phyloP scores from a whole-genome alignment of 1,140 invertebrate genomes.

The Drosophila punjabiensis region DNA sequence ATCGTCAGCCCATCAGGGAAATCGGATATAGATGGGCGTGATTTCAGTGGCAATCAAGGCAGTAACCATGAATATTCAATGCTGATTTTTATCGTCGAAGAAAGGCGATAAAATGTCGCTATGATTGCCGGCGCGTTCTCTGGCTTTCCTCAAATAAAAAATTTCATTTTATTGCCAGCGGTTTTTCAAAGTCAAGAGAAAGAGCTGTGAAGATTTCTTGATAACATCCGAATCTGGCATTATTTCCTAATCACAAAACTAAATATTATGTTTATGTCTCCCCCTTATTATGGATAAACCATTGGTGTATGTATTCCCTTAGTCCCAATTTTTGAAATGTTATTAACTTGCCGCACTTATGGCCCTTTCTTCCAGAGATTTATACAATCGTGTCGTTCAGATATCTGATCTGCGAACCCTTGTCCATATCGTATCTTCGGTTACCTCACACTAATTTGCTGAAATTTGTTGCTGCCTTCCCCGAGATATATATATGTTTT shows the following conservation, averaged over 20 bases:
- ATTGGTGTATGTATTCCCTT: not conserved
- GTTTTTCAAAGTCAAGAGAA: not conserved
- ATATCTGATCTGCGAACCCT: conserved; percentile 34
- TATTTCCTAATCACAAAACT: not conserved
- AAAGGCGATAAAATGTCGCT: not conserved
- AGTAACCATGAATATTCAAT: conserved; percentile 27
- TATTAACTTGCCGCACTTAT: conserved; percentile 9
- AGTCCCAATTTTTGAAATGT: not conserved
- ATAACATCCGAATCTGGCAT: not conserved
- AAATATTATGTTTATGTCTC: not conserved
- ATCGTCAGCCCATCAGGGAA: conserved; percentile 1
- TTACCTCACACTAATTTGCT: conserved; percentile 41
- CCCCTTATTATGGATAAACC: not conserved
- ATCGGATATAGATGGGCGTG: conserved; percentile 12
- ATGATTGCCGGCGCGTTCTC: not conserved
- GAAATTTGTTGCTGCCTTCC: conserved; percentile 30
- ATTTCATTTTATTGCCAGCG: not conserved
- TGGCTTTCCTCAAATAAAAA: not conserved
- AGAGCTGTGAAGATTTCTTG: not conserved
- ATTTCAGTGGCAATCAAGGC: conserved; percentile 29
- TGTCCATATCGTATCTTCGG: conserved; percentile 29
- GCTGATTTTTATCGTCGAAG: conserved; percentile 13
- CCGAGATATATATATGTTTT: not conserved
- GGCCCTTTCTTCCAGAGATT: conserved; percentile 7
- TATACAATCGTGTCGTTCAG: conserved; percentile 23